phyloP scores from a whole-genome alignment of 1,140 invertebrate species.

The Mya arenaria region DNA sequence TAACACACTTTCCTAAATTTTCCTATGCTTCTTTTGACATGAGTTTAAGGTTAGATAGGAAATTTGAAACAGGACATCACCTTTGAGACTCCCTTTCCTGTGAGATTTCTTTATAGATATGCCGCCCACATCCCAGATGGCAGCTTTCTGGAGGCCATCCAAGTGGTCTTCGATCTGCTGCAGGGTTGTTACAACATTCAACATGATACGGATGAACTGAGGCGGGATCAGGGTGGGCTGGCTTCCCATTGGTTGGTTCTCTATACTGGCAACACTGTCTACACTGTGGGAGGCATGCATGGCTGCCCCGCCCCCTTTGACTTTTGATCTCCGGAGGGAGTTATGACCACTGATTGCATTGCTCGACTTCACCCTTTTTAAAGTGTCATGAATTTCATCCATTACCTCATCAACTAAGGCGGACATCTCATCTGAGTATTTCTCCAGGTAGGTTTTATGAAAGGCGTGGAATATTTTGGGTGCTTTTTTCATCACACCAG shows the following conservation, averaged over 20 bases:
- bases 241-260: background rate
- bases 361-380: constrained; percentile 59
- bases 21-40: too few species aligned
- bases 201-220: constrained; percentile 67
- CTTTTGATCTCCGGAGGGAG: constrained; percentile 15
- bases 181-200: constrained; percentile 71
- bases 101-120: constrained; percentile 66
- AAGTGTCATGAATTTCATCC: constrained; percentile 70
- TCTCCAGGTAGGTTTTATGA: constrained; percentile 77
- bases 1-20: too few species aligned
- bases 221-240: constrained; percentile 5
- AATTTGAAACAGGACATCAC: too few species aligned
- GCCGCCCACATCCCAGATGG: constrained; percentile 73
- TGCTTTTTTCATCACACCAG: constrained; percentile 72
- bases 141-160: constrained; percentile 66
- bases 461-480: constrained; percentile 69
- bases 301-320: constrained; percentile 21
- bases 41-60: too few species aligned
- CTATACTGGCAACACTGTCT: constrained; percentile 40
- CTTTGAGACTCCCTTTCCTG: constrained; percentile 76
- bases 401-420: constrained; percentile 74
- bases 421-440: constrained; percentile 77
- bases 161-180: constrained; percentile 75
- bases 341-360: constrained; percentile 38
- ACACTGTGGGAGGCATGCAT: constrained; percentile 64